Evolutionary conservation across 2,113 vertebrate genomes (phyloP), one percentile per base, ranked within the genome.

Genomic region (Lepus europaeus): DNA sequence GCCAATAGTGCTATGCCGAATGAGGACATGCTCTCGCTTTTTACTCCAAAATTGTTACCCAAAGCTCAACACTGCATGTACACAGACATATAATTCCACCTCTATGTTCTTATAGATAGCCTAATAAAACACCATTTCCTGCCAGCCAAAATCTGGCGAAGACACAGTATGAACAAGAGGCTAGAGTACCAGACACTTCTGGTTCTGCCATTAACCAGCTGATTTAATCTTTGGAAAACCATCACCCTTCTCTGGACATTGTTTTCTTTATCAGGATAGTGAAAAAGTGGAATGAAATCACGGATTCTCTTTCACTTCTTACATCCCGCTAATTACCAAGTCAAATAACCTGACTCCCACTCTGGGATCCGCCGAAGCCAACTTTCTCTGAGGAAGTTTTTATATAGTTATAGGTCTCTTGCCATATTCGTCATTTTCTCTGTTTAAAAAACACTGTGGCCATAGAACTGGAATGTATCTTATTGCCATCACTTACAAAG

Each of bases 101-200:
- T 61, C 33, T 90, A 27, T 1, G 3, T 78, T 83, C 33, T 36
- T 83, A 51, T 13, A 45, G 73, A 64, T 91, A n/a, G 53, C 78
- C 63, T 87, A 89, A 84, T 73, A 73, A 94, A 87, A 77, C 39
- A 91, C 81, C 31, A 78, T 81, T 93, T 89, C 87, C 45, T 78
- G 45, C 29, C 79, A 74, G 73, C 10, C 49, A 12, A 88, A 36
- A 69, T 53, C 29, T 78, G 66, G 59, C 70, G 72, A 80, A 90
- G 7, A 74, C 25, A 84, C 23, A 59, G 36, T n/a, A 73, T 53
- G 13, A 72, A 51, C 53, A 31, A 70, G 33, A 82, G 39, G 29
- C 77, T 61, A 61, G 81, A 39, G 2, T 16, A 81, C 9, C 39
- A 61, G 25, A 20, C 61, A 90, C 9, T 53, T 36, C 61, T 77